Evolutionary conservation across 1,140 invertebrate genomes (phyloP).

Genomic region (Zaprionus africanus): DNA sequence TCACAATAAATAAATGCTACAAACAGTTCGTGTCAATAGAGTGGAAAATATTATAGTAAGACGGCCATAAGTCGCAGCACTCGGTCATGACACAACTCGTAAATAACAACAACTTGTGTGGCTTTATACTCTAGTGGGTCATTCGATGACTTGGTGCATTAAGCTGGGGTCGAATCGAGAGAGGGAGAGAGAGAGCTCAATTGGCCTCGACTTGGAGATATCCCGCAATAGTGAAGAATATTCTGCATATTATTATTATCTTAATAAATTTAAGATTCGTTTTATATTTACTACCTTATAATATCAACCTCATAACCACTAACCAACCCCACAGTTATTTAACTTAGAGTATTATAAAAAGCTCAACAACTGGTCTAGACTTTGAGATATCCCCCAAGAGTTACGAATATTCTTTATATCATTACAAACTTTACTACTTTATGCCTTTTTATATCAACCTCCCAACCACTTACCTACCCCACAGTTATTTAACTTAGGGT

Average conservation of each 20-base stretch:
- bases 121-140: constrained; percentile 21
- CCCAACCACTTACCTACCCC: no score
- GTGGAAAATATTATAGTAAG: constrained; percentile 19
- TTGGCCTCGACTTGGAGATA: neutral
- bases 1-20: constrained; percentile 52
- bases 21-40: constrained; percentile 16
- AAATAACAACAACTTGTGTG: constrained; percentile 36
- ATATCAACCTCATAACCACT: no score
- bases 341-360: neutral
- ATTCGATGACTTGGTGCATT: constrained; percentile 17
- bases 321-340: neutral
- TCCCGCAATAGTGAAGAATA: neutral
- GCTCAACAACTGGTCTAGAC: neutral
- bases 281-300: no score
- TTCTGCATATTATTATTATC: no score
- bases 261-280: neutral
- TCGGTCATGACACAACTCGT: constrained; percentile 23
- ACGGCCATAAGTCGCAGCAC: constrained; percentile 12
- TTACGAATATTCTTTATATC: no score
- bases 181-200: no score
- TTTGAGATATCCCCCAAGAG: neutral
- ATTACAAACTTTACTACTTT: neutral
- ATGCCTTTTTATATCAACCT: no score
- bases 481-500: neutral
- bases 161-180: neutral